phyloP scores from a whole-genome alignment of 2,113 vertebrate species.

The Cyphomyrus plagiostoma region DNA sequence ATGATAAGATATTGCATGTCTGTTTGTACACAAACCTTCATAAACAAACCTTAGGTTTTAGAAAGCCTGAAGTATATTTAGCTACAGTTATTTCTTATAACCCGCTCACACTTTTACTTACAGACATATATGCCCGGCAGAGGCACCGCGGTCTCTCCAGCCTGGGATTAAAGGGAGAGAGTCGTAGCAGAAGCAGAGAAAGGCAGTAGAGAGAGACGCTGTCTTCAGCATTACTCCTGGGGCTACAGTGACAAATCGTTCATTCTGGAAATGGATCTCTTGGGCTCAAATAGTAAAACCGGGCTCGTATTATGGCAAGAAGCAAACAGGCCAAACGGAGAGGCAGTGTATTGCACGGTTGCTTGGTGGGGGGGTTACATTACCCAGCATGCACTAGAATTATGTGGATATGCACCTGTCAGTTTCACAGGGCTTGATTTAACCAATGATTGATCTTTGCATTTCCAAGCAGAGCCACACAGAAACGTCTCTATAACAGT shows the following conservation, averaged over 20 bases:
- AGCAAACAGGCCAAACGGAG: background rate
- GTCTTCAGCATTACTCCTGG: constrained; percentile 9
- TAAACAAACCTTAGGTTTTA: background rate
- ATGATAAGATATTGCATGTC: background rate
- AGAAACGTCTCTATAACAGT: background rate
- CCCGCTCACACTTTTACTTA: background rate
- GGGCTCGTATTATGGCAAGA: background rate
- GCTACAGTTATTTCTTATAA: background rate
- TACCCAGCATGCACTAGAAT: background rate
- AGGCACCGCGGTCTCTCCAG: background rate
- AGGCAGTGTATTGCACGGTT: background rate
- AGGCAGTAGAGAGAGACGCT: background rate
- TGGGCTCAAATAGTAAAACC: background rate
- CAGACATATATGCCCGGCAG: background rate
- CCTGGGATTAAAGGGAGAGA: background rate
- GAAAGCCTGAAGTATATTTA: background rate
- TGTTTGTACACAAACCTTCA: background rate
- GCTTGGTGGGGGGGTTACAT: background rate
- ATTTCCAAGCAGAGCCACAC: background rate
- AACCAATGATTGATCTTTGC: background rate
- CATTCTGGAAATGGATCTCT: constrained; percentile 5
- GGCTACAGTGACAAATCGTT: constrained; percentile 14
- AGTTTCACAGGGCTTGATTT: background rate
- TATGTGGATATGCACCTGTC: background rate
- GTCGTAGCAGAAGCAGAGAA: background rate